These are phyloP conservation scores for Amiota communis DNA, from an alignment of 2,888 invertebrate species.

Conservation along the genomic window DNA sequence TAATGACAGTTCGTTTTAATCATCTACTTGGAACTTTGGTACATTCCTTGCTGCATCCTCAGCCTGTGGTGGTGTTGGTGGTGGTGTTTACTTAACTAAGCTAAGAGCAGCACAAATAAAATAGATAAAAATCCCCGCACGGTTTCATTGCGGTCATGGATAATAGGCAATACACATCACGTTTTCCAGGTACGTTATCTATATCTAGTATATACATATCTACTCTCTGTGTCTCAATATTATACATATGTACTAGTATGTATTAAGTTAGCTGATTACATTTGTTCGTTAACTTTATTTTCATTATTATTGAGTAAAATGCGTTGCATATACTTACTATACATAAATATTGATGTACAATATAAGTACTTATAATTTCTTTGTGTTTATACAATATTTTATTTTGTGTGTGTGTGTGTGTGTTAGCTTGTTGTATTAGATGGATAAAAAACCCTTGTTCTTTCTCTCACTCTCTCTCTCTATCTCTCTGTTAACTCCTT, in stretches of 20 bases:
- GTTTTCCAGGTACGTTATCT: slow-evolving; percentile 52
- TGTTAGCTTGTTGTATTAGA: background rate
- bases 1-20: no score
- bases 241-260: no score
- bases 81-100: no score
- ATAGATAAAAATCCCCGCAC: background rate
- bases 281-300: background rate
- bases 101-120: background rate
- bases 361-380: background rate
- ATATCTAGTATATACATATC: background rate
- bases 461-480: no score
- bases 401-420: background rate
- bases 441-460: no score
- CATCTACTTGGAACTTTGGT: no score
- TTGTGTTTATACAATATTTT: slow-evolving; percentile 10
- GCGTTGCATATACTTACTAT: no score
- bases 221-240: background rate
- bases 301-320: background rate
- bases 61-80: no score
- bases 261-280: no score
- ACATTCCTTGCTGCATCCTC: no score
- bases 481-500: no score
- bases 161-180: slow-evolving; percentile 57
- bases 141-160: slow-evolving; percentile 8
- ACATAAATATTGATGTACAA: background rate